Evolutionary conservation across 2,113 vertebrate genomes (phyloP).

Genomic region (Acinonyx jubatus): DNA sequence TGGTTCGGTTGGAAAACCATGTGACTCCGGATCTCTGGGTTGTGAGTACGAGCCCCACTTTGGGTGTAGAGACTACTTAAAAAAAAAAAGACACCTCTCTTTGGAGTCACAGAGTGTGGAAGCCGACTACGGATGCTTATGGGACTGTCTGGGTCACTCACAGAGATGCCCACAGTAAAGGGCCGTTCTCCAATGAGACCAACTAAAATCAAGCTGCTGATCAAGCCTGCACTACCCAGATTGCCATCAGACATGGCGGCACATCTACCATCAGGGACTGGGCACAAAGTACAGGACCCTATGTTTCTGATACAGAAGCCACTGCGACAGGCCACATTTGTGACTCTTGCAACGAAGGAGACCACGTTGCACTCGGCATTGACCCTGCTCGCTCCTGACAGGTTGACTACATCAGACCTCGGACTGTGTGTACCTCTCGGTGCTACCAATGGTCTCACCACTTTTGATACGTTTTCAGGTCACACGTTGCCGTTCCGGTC

Average conservation of each 20-base stretch:
- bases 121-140: not conserved
- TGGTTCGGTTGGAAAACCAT: not conserved
- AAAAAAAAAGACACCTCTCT: not conserved
- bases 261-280: not conserved
- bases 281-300: not conserved
- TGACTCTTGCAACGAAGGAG: not conserved
- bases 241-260: not conserved
- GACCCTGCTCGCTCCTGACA: not conserved
- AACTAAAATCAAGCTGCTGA: not conserved
- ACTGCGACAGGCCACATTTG: not conserved
- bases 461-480: not conserved
- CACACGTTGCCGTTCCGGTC: not conserved
- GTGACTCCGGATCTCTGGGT: not conserved
- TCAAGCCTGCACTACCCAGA: not conserved
- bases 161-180: not conserved
- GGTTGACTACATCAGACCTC: not conserved
- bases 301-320: not conserved
- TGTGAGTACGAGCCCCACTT: not conserved
- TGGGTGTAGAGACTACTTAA: not conserved
- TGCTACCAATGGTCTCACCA: not conserved
- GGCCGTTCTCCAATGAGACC: not conserved
- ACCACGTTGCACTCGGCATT: not conserved
- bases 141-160: not conserved
- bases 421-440: not conserved
- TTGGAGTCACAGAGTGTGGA: not conserved